Evolutionary conservation across 2,888 invertebrate genomes (phyloP), one percentile per base, ranked within the genome.

Genomic region (Bombyx huttoni): DNA sequence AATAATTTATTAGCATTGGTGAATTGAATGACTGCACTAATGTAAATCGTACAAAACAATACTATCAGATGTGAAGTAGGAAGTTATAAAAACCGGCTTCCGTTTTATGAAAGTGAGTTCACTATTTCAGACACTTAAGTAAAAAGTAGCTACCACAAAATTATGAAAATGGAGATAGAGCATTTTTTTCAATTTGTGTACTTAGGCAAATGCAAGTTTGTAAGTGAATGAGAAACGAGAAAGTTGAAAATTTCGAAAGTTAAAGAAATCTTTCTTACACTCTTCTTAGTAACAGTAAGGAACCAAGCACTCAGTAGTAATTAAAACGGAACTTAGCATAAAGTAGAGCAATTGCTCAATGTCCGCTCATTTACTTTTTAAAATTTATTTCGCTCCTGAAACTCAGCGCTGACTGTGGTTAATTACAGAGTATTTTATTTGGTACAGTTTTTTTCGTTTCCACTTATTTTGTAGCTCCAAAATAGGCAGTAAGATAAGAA

Each of bases 331-430:
- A 77, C 78, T 79, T 74, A 76, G 67, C 71, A 73, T 77, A 76
- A 81, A 83, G 79, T 78, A 72, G 67, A 73, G 75, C 76, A 77
- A 83, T 85, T 79, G 74, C 76, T 85, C 81, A 81, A 73, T 70
- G 83, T 78, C 82, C 60, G 58, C 62, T 65, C 54, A 68, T 68
- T 62, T 68, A 71, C 75, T 73, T 73, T 73, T 67, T 56, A 68
- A 73, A 74, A 72, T 68, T 65, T 69, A 68, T 70, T 67, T 67
- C 59, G 53, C 53, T 53, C 53, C 55, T 58, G 64, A 63, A 68
- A 62, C 56, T 59, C 56, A 57, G 63, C 56, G 56, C 59, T 58
- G 52, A 58, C 57, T 57, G 62, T 61, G 54, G 57, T 63, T 65
- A 68, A 68, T 67, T 66, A 58, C 58, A 53, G 57, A 53, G 58